Conservation (phyloP, 2,888 invertebrate species). For the Metalampra italica region DNA sequence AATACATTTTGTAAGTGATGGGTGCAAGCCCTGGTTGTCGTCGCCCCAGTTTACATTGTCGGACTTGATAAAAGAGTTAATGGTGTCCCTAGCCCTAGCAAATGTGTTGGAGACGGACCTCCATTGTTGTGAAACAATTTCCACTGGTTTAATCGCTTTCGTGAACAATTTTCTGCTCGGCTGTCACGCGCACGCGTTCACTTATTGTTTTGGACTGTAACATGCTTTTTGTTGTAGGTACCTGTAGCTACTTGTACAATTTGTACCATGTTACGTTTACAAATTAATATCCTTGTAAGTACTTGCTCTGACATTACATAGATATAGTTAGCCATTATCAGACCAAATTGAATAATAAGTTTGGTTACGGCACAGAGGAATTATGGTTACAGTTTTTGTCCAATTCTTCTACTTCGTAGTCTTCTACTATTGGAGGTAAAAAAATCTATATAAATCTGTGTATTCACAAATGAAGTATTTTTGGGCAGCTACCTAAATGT, state of each 20-base stretch:
- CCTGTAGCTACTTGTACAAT: not conserved
- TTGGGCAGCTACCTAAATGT: too few relatives aligned
- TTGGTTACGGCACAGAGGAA: too few relatives aligned
- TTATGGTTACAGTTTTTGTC: too few relatives aligned
- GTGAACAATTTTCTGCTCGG: constrained; percentile 45
- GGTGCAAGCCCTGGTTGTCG: not conserved
- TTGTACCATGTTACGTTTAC: too few relatives aligned
- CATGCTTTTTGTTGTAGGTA: not conserved
- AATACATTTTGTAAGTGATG: not conserved
- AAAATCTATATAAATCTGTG: too few relatives aligned
- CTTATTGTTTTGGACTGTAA: constrained; percentile 33
- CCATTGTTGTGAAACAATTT: constrained; percentile 55
- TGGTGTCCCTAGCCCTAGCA: constrained; percentile 36
- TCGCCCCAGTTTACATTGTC: constrained; percentile 16
- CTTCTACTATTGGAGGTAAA: too few relatives aligned
- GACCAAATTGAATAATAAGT: too few relatives aligned
- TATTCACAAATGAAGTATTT: too few relatives aligned
- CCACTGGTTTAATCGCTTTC: constrained; percentile 48
- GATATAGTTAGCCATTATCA: not conserved
- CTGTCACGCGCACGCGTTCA: constrained; percentile 42
- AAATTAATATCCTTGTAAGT: too few relatives aligned
- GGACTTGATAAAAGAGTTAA: constrained; percentile 42
- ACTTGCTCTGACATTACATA: too few relatives aligned
- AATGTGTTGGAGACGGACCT: constrained; percentile 33
- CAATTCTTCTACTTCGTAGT: too few relatives aligned